These are phyloP conservation scores for Uria aalge DNA, from an alignment of 2,113 vertebrate genomes.

Conservation along the genomic window DNA sequence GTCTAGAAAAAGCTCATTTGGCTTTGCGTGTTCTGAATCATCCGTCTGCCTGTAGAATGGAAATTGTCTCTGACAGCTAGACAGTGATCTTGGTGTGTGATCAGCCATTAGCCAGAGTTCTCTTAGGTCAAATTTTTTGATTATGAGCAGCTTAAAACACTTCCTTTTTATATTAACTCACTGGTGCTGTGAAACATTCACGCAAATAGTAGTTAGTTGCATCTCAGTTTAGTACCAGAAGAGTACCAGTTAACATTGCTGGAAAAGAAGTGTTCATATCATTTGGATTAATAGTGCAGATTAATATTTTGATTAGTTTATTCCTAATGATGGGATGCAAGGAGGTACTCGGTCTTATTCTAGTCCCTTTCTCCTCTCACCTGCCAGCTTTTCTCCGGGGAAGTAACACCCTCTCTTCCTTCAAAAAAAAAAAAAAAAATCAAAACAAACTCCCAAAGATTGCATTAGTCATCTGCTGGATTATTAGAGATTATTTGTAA, in stretches of 20 bases:
- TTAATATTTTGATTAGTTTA: background rate
- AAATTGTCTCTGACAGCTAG: background rate
- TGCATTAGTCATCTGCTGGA: background rate
- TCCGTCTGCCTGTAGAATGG: background rate
- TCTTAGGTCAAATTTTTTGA: background rate
- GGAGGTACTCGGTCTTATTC: background rate
- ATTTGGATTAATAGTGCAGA: background rate
- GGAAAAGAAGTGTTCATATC: background rate
- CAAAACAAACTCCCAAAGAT: background rate
- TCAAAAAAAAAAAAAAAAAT: background rate
- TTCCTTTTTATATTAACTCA: background rate
- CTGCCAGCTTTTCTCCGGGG: background rate
- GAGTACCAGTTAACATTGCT: background rate
- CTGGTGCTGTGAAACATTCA: background rate
- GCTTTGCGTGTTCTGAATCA: background rate
- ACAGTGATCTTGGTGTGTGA: background rate
- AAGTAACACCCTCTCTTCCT: background rate
- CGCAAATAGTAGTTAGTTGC: background rate
- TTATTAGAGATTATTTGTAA: slow-evolving; percentile 1
- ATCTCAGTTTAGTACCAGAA: background rate
- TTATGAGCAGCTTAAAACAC: background rate
- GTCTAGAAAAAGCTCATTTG: background rate
- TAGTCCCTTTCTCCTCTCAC: background rate
- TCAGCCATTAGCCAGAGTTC: background rate
- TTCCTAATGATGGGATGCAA: background rate